Conservation (phyloP, 53 echinoderm and acorn worm genomes). For the Antedon mediterranea region DNA sequence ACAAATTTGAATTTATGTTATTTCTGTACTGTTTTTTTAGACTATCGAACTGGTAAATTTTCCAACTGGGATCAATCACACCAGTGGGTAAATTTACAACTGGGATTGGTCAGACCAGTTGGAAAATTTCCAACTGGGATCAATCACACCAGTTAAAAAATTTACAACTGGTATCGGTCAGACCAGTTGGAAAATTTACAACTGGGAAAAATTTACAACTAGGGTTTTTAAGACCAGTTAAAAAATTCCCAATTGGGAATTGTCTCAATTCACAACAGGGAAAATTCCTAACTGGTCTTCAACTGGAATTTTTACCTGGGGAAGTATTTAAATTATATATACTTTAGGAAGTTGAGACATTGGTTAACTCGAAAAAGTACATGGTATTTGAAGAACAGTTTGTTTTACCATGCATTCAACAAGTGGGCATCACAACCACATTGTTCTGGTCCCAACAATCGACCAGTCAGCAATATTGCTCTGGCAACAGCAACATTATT, state of each 20-base stretch:
- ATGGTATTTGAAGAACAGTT: slow-evolving; percentile 8
- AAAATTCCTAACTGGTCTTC: neutral
- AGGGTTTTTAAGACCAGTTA: neutral
- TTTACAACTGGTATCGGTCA: neutral
- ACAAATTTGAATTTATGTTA: too few relatives aligned
- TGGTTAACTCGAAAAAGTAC: too few relatives aligned
- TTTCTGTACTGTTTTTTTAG: too few relatives aligned
- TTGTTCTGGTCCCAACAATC: neutral
- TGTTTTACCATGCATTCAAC: neutral
- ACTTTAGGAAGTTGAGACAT: too few relatives aligned
- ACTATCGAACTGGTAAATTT: too few relatives aligned
- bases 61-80: too few relatives aligned
- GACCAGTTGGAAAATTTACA: neutral
- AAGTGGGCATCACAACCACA: neutral
- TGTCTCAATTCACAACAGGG: neutral
- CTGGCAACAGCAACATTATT: too few relatives aligned
- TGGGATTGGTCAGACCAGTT: too few relatives aligned
- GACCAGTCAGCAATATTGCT: neutral
- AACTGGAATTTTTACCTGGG: slow-evolving; percentile 1
- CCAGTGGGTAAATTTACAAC: too few relatives aligned
- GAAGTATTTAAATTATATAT: too few relatives aligned
- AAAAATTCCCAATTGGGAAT: neutral
- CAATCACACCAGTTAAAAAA: neutral
- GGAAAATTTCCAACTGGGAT: neutral
- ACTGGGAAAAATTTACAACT: neutral